Conservation (phyloP, 2,888 invertebrate genomes). For the Erebia epiphron region DNA sequence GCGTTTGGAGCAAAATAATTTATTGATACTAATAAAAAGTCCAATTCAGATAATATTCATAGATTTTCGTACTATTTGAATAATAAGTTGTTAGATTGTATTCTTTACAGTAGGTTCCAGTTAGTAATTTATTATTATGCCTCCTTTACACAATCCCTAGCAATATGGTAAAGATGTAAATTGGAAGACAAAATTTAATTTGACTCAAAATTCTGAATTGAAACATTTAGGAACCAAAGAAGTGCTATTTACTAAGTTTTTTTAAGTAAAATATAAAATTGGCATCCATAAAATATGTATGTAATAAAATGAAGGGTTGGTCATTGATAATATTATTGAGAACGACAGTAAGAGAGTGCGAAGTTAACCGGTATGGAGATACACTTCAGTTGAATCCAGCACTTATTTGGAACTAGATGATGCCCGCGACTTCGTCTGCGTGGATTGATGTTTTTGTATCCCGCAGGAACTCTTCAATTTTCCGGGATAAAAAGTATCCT, state of each 20-base stretch:
- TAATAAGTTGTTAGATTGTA: conserved; percentile 3
- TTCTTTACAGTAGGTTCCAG: conserved; percentile 3
- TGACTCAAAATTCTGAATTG: neutral
- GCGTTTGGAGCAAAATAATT: conserved; percentile 34
- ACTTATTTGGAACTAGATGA: too few relatives aligned
- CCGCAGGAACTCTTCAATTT: too few relatives aligned
- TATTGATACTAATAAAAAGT: neutral
- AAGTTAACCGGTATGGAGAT: neutral
- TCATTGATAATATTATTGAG: neutral
- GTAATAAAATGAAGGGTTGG: neutral
- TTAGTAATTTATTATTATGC: neutral
- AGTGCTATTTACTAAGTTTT: neutral
- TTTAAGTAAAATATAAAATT: neutral
- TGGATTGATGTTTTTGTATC: too few relatives aligned
- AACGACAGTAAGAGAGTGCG: neutral
- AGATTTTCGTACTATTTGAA: conserved; percentile 10
- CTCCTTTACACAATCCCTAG: conserved; percentile 7
- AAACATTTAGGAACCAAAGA: neutral
- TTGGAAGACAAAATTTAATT: neutral
- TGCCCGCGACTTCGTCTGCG: too few relatives aligned
- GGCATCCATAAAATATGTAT: conserved; percentile 12
- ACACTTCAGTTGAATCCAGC: too few relatives aligned
- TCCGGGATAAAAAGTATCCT: too few relatives aligned
- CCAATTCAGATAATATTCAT: neutral
- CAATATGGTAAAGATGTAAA: neutral